Evolutionary conservation across 1,140 invertebrate genomes (phyloP), one percentile per base, ranked within the genome.

Genomic region (Leptinotarsa undecemlineata): DNA sequence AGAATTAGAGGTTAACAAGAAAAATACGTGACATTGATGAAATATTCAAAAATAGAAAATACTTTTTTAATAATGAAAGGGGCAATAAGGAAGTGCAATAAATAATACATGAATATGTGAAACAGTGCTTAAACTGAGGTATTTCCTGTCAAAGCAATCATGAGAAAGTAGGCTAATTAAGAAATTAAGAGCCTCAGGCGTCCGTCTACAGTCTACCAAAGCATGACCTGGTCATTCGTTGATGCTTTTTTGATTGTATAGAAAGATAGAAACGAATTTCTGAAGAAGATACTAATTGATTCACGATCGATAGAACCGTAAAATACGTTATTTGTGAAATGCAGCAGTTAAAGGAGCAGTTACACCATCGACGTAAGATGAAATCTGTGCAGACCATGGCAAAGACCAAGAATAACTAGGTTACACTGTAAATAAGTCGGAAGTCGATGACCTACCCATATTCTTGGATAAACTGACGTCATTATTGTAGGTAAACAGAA

Each of bases 401-500:
- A 64, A 14, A 23, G 63, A 23, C 26, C 63, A 64, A 64, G 63
- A 64, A 64, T 57, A 57, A 57, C 63, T 64, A 64, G 63, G 63
- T 64, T 64, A 64, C 20, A 64, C 26, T 64, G 63, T 33, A 64
- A 33, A 64, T 23, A 64, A 64, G 20, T 23, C 63, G 63, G 20
- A 64, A 20, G 63, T 64, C 63, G 63, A 64, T 64, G 63, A 64
- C 63, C 63, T 33, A 64, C 26, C 26, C 63, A 64, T 64, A 64
- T 64, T 64, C 63, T 64, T 21, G 63, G n/a, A 64, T 64, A 64
- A 20, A 64, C 26, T 64, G 26, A 57, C 51, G 51, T 57, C 63
- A 33, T 64, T 33, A 64, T 13, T 33, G 63, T 64, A 17, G 20
- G 26, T 64, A 64, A 64, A 64, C 63, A 64, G 20, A 33, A 17